Conservation (phyloP, 2,797 vertebrate species). For the Ceryle rudis region DNA sequence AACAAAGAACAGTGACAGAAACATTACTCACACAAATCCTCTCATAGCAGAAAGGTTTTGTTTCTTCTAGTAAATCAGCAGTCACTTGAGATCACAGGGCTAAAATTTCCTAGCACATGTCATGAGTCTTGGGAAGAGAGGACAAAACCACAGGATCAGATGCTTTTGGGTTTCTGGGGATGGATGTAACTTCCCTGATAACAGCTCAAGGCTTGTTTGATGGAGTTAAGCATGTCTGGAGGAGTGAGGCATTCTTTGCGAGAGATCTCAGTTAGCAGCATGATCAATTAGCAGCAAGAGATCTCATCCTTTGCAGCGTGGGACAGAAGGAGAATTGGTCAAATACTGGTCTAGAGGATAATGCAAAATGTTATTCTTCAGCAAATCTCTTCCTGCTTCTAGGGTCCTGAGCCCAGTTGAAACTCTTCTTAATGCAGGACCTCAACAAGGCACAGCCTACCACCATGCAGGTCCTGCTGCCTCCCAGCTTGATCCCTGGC, state of each 20-base stretch:
- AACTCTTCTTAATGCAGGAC: not conserved
- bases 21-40: not conserved
- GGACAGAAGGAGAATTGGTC: not conserved
- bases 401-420: not conserved
- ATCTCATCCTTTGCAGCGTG: not conserved
- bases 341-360: not conserved
- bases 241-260: not conserved
- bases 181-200: not conserved
- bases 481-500: accelerated
- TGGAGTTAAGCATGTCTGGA: not conserved
- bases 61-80: not conserved
- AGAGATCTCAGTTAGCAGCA: not conserved
- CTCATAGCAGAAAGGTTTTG: not conserved
- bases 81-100: not conserved
- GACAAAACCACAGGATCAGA: not conserved
- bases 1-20: not conserved
- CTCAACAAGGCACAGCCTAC: not conserved
- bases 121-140: not conserved
- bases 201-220: not conserved
- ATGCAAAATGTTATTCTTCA: not conserved
- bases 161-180: not conserved
- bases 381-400: not conserved
- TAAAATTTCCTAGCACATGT: not conserved
- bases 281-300: not conserved
- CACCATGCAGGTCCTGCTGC: not conserved